phyloP scores from a whole-genome alignment of 1,140 invertebrate genomes.

The Lepidurus apus region DNA sequence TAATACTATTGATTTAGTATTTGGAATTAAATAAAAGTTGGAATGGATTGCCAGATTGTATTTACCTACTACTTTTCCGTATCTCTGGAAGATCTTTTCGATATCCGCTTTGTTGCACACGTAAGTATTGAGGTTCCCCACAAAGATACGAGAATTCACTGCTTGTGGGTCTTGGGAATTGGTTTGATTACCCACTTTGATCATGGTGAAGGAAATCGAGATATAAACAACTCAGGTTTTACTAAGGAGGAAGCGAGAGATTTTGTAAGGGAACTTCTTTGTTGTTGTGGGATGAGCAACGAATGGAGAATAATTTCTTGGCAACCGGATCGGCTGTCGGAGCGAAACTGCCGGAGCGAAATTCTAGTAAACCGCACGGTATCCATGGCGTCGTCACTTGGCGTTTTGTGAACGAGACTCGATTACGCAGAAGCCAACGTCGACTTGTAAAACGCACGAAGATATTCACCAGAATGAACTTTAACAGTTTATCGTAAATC shows the following conservation, averaged over 20 bases:
- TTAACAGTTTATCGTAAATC: slow-evolving; percentile 16
- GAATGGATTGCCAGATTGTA: slow-evolving; percentile 16
- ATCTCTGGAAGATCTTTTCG: slow-evolving; percentile 77
- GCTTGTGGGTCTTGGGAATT: slow-evolving; percentile 81
- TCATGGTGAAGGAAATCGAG: slow-evolving; percentile 55
- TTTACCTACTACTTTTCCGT: slow-evolving; percentile 71
- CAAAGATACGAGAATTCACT: slow-evolving; percentile 79
- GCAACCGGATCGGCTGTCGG: slow-evolving; percentile 12
- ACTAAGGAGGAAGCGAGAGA: neutral
- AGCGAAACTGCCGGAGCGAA: neutral
- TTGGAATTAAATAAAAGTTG: neutral
- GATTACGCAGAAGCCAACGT: slow-evolving; percentile 21
- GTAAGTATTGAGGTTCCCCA: slow-evolving; percentile 85
- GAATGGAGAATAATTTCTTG: neutral
- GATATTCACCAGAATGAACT: neutral
- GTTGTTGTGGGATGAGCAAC: too few relatives aligned
- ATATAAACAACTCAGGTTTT: neutral
- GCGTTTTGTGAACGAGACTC: slow-evolving; percentile 4
- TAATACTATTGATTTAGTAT: neutral
- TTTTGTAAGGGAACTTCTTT: too few relatives aligned
- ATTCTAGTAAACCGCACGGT: neutral
- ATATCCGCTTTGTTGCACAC: slow-evolving; percentile 82
- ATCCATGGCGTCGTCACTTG: neutral
- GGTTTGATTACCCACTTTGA: slow-evolving; percentile 79
- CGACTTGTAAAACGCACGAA: neutral